Evolutionary conservation across 2,888 invertebrate species (phyloP).

Genomic region (Agrypnus murinus): DNA sequence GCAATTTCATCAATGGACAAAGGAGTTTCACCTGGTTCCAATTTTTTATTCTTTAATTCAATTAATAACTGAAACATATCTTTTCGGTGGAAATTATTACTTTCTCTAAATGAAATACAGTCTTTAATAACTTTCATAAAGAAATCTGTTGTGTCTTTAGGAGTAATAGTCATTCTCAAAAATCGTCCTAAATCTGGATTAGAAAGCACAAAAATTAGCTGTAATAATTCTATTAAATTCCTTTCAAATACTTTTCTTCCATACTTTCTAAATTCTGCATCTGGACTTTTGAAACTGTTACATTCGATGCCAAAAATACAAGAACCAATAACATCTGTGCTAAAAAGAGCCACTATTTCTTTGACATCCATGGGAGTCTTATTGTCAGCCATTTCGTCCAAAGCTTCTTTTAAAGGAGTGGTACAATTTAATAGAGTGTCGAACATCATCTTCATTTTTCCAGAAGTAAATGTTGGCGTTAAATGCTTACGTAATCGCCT

Average conservation of each 20-base stretch:
- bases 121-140: constrained; percentile 3
- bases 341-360: constrained; percentile 60
- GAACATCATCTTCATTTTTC: constrained; percentile 25
- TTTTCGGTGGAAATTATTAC: background rate
- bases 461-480: constrained; percentile 17
- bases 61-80: background rate
- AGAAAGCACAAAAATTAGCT: background rate
- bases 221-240: background rate
- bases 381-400: constrained; percentile 65
- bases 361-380: constrained; percentile 62
- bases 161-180: background rate
- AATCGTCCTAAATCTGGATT: background rate
- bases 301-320: background rate
- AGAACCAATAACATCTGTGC: constrained; percentile 20
- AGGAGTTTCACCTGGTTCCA: background rate
- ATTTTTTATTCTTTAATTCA: background rate
- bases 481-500: constrained; percentile 66
- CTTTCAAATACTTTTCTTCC: background rate
- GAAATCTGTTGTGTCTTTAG: background rate
- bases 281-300: background rate
- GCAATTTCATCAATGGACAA: background rate
- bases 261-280: background rate
- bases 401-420: constrained; percentile 71
- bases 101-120: background rate
- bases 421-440: constrained; percentile 10